Conservation (phyloP, 2,113 vertebrate species). For the Sprattus sprattus region DNA sequence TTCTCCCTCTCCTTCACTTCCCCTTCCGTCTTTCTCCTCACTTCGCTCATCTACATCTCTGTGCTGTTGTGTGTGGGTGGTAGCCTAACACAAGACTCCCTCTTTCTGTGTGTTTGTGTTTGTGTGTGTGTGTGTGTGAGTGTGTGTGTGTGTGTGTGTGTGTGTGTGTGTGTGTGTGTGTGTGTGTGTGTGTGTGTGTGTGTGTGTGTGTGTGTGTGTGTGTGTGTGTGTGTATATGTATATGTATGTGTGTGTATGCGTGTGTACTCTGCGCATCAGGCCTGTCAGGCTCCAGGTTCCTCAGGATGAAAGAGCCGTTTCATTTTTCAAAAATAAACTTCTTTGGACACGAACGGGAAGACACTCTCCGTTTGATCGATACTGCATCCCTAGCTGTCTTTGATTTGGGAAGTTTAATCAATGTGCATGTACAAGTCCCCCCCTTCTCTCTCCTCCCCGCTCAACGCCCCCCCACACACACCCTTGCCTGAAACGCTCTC, state of each 20-base stretch:
- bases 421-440: conserved; percentile 10
- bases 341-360: conserved; percentile 45
- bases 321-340: conserved; percentile 50
- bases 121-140: conserved; percentile 29
- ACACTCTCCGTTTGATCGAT: conserved; percentile 43
- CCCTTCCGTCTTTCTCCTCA: background rate
- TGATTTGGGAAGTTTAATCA: conserved; percentile 41
- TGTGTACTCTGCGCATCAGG: conserved; percentile 42
- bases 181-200: conserved; percentile 20
- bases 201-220: conserved; percentile 18
- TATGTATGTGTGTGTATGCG: conserved; percentile 28
- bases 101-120: conserved; percentile 22
- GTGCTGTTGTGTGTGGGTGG: background rate
- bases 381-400: conserved; percentile 34
- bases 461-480: background rate
- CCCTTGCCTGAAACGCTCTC: background rate
- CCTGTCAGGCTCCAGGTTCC: conserved; percentile 41
- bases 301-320: conserved; percentile 46
- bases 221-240: conserved; percentile 38
- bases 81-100: background rate
- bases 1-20: background rate
- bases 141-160: conserved; percentile 32
- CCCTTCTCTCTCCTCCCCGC: background rate
- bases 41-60: conserved; percentile 8
- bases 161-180: conserved; percentile 28